Percentiles rank a stretch among this genome's conserved stretches.
Conservation (phyloP, 2,888 invertebrate genomes). For the Dyspetes luteomarginatus region DNA sequence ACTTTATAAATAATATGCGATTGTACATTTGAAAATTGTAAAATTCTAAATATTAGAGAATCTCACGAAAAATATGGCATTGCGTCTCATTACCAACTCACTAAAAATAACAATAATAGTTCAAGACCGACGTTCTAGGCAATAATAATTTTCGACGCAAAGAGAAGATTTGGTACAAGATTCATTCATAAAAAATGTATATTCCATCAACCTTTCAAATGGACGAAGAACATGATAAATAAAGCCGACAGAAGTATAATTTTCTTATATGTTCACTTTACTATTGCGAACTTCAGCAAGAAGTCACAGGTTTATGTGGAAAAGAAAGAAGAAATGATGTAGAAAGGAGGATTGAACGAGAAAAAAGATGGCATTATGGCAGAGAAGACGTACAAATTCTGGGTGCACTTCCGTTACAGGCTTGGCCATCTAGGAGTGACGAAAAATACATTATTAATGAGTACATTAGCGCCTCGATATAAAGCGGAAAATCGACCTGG, state of each 20-base stretch:
- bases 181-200: background rate
- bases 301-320: background rate
- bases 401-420: conserved; percentile 47
- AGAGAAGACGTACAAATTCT: conserved; percentile 31
- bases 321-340: too few relatives aligned
- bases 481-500: conserved; percentile 42
- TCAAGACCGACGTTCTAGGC: background rate
- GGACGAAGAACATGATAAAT: background rate
- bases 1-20: too few relatives aligned
- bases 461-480: conserved; percentile 63
- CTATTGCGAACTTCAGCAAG: background rate
- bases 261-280: background rate
- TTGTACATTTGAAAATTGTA: too few relatives aligned
- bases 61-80: too few relatives aligned
- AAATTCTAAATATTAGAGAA: too few relatives aligned
- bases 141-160: background rate
- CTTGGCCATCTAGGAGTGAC: conserved; percentile 49
- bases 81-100: too few relatives aligned
- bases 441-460: conserved; percentile 64
- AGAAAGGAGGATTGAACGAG: background rate
- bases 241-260: background rate
- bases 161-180: background rate
- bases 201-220: too few relatives aligned
- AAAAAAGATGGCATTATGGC: conserved; percentile 3
- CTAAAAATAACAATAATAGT: too few relatives aligned